Percentiles rank a stretch among this genome's conserved stretches.
These are phyloP conservation scores for Trissoscelio sp. DNA, from an alignment of 2,888 invertebrate species.

Conservation along the genomic window DNA sequence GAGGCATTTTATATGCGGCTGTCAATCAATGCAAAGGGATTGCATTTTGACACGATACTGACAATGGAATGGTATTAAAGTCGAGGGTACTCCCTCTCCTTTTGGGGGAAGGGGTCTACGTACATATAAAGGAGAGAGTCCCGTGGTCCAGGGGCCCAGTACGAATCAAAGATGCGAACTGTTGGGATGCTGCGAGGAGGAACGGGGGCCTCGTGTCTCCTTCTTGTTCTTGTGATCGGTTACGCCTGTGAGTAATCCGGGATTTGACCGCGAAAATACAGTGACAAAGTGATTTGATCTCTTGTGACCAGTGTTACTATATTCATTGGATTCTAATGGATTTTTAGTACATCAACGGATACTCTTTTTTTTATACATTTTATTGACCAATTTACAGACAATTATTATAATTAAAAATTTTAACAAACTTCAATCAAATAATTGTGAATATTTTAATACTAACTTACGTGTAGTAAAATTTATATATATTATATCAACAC, in stretches of 20 bases:
- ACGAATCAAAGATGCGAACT: slow-evolving; percentile 81
- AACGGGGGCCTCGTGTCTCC: slow-evolving; percentile 76
- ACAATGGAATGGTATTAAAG: slow-evolving; percentile 76
- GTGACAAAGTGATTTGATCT: slow-evolving; percentile 67
- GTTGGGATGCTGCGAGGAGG: slow-evolving; percentile 79
- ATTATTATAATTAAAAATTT: too few species aligned
- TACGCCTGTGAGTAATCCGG: slow-evolving; percentile 78
- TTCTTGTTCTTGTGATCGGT: slow-evolving; percentile 76
- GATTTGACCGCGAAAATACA: slow-evolving; percentile 60
- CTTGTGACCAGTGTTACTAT: slow-evolving; percentile 56
- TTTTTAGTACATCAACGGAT: too few species aligned
- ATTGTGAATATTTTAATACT: too few species aligned
- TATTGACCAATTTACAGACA: too few species aligned
- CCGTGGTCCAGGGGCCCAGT: slow-evolving; percentile 81
- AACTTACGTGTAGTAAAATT: too few species aligned
- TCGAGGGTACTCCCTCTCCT: slow-evolving; percentile 75
- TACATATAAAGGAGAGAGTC: slow-evolving; percentile 81
- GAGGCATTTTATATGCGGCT: slow-evolving; percentile 62
- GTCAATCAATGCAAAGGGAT: slow-evolving; percentile 70
- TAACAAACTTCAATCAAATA: too few species aligned
- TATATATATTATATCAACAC: too few species aligned
- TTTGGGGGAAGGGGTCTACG: slow-evolving; percentile 71
- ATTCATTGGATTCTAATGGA: slow-evolving; percentile 26
- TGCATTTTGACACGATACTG: slow-evolving; percentile 70
- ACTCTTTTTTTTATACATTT: too few species aligned